These are phyloP conservation scores for Octodon degus DNA, from an alignment of 2,113 vertebrate species.

Conservation along the genomic window DNA sequence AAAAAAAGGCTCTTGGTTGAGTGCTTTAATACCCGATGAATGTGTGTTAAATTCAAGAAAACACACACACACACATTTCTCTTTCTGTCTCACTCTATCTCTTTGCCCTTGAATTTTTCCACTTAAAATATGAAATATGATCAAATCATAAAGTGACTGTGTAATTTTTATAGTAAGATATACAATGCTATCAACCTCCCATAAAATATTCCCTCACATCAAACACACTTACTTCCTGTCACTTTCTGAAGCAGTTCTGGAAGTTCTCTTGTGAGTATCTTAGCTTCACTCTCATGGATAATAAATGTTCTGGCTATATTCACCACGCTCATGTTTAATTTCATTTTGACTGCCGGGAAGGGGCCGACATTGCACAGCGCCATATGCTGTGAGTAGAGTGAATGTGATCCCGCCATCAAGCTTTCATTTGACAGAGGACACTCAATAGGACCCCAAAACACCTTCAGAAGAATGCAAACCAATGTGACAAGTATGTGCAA, in stretches of 20 bases:
- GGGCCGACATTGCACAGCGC: not conserved
- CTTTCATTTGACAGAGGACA: not conserved
- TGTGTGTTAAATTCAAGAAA: not conserved
- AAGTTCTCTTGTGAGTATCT: not conserved
- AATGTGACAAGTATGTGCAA: not conserved
- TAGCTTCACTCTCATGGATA: not conserved
- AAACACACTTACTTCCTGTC: not conserved
- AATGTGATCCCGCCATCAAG: not conserved
- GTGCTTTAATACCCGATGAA: not conserved
- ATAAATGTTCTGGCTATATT: not conserved
- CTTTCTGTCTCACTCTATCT: not conserved
- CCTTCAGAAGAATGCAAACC: not conserved
- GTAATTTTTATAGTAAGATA: not conserved
- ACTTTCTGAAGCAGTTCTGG: not conserved
- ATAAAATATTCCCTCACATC: not conserved
- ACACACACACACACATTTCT: not conserved
- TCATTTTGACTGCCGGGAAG: not conserved
- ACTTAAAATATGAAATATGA: not conserved
- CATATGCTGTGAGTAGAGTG: not conserved
- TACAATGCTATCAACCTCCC: not conserved
- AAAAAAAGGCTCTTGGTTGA: not conserved
- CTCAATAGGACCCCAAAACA: not conserved
- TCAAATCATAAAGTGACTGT: not conserved
- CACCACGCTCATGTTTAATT: not conserved
- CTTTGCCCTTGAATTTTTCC: not conserved